These are phyloP conservation scores for Eupsilia transversa DNA, from an alignment of 2,888 invertebrate genomes.

Conservation along the genomic window DNA sequence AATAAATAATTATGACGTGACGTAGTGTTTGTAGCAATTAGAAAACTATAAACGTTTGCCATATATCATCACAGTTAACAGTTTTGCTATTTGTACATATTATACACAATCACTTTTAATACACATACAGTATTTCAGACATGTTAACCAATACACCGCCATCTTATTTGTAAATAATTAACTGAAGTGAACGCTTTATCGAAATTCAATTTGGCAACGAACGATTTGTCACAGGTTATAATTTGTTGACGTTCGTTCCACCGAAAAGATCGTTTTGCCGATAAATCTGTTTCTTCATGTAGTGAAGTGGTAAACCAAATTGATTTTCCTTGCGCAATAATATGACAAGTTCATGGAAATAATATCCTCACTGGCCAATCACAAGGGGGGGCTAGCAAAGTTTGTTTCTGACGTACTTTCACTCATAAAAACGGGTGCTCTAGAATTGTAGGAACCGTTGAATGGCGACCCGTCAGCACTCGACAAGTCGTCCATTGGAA, in stretches of 20 bases:
- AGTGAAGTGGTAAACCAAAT: conserved; percentile 34
- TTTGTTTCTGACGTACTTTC: conserved; percentile 34
- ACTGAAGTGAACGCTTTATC: conserved; percentile 34
- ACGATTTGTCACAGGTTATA: conserved; percentile 49
- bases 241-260: conserved; percentile 46
- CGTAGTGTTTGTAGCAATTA: conserved; percentile 47
- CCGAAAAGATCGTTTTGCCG: conserved; percentile 40
- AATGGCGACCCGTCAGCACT: conserved; percentile 53
- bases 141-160: conserved; percentile 26
- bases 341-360: conserved; percentile 18
- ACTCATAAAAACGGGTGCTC: conserved; percentile 32
- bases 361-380: conserved; percentile 8
- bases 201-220: conserved; percentile 50
- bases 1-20: conserved; percentile 26
- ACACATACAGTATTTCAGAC: conserved; percentile 9
- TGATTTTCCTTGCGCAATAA: conserved; percentile 37
- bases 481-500: conserved; percentile 45
- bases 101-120: conserved; percentile 17
- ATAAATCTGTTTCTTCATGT: conserved; percentile 42
- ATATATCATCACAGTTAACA: conserved; percentile 2
- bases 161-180: conserved; percentile 53
- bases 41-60: conserved; percentile 27
- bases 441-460: conserved; percentile 38
- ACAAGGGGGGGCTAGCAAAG: conserved; percentile 10
- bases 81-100: conserved; percentile 28